These are phyloP conservation scores for Caenorhabditis sulstoni DNA, from an alignment of 2,888 invertebrate species.

Conservation along the genomic window DNA sequence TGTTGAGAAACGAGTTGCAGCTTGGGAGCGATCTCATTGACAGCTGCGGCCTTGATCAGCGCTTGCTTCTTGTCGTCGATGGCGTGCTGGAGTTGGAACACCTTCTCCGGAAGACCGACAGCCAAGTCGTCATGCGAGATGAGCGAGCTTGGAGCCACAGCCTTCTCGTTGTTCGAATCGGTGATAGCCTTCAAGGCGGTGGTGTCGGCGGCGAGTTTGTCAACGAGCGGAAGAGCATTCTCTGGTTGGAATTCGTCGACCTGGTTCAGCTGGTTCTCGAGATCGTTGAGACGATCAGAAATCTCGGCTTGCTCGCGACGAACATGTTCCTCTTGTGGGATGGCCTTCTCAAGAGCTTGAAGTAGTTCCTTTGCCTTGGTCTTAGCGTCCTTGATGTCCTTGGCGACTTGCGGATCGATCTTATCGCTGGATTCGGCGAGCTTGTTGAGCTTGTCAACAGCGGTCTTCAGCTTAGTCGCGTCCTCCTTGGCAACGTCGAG, in stretches of 20 bases:
- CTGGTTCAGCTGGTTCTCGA: conserved; percentile 32
- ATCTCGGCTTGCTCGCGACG: conserved; percentile 48
- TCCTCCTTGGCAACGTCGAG: conserved; percentile 54
- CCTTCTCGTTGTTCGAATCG: conserved; percentile 52
- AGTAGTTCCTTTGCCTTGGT: conserved; percentile 56
- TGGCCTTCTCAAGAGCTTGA: conserved; percentile 50
- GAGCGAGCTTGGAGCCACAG: conserved; percentile 42
- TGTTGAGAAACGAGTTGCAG: conserved; percentile 59
- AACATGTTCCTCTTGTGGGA: conserved; percentile 50
- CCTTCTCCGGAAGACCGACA: conserved; percentile 46
- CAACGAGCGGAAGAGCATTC: conserved; percentile 53
- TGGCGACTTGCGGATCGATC: conserved; percentile 54
- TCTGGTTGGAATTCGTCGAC: conserved; percentile 52
- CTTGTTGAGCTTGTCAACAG: conserved; percentile 45
- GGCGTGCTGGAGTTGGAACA: conserved; percentile 42
- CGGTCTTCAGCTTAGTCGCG: conserved; percentile 37
- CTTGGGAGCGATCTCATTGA: conserved; percentile 62
- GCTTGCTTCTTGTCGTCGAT: conserved; percentile 54
- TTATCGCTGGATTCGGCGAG: conserved; percentile 40
- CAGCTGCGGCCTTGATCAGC: conserved; percentile 55
- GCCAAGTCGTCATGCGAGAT: conserved; percentile 46
- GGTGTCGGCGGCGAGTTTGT: conserved; percentile 50
- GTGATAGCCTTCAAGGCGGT: conserved; percentile 38
- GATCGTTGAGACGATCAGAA: conserved; percentile 29
- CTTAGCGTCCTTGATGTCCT: conserved; percentile 60